Conservation (phyloP, 2,113 vertebrate genomes). For the Bujurquina vittata region DNA sequence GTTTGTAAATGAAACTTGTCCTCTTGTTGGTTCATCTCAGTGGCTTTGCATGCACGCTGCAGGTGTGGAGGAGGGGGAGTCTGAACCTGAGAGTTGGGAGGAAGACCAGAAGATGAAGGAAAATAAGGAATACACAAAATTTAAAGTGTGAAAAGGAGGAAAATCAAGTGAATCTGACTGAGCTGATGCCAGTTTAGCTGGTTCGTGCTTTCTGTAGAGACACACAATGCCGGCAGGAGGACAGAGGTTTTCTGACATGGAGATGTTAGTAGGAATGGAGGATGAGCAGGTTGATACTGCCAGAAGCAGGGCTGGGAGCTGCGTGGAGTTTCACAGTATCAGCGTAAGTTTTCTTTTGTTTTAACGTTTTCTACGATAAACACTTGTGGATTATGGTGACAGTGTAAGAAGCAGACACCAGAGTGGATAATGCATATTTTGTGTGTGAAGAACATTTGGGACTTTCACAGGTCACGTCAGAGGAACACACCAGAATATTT, state of each 20-base stretch:
- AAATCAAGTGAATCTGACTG: not conserved
- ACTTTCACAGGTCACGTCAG: not conserved
- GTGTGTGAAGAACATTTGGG: not conserved
- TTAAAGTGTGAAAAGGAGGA: not conserved
- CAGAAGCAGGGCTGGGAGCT: conserved; percentile 70
- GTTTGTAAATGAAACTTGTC: conserved; percentile 10
- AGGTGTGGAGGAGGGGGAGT: not conserved
- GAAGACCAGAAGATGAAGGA: conserved; percentile 9
- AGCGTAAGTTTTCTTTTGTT: conserved; percentile 46
- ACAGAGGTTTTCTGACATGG: conserved; percentile 54
- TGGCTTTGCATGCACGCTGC: conserved; percentile 3
- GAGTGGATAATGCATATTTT: not conserved
- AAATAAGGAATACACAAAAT: not conserved
- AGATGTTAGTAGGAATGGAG: conserved; percentile 55
- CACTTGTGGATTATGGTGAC: not conserved
- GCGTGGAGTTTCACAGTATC: conserved; percentile 68
- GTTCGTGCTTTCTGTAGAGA: not conserved
- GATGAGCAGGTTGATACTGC: conserved; percentile 17
- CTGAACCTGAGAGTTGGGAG: not conserved
- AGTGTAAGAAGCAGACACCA: not conserved
- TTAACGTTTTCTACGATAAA: not conserved
- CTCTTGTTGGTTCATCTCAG: not conserved
- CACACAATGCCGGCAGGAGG: conserved; percentile 44
- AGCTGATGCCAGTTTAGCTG: not conserved
- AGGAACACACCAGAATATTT: conserved; percentile 5